These are phyloP conservation scores for Macrochelys suwanniensis DNA, from an alignment of 2,797 vertebrate species.

Conservation along the genomic window DNA sequence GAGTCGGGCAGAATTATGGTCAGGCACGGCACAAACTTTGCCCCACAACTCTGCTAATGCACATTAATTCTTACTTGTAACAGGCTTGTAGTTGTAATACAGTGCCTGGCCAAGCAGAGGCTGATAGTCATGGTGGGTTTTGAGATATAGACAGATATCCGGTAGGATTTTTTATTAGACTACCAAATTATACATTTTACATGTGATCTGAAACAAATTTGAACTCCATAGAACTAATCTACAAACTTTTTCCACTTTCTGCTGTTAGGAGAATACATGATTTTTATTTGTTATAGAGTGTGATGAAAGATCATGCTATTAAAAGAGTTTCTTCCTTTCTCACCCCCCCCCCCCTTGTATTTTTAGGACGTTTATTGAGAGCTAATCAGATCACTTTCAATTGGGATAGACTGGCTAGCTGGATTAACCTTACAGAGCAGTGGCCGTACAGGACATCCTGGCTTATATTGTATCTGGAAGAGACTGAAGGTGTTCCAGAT, in stretches of 20 bases:
- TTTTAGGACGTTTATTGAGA: slow-evolving; percentile 89
- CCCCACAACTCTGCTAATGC: background rate
- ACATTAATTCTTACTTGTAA: background rate
- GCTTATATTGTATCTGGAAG: slow-evolving; percentile 95
- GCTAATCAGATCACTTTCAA: slow-evolving; percentile 98
- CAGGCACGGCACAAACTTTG: background rate
- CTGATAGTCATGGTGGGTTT: background rate
- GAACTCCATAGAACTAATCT: background rate
- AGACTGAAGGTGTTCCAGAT: slow-evolving; percentile 92
- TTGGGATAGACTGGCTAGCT: slow-evolving; percentile 96
- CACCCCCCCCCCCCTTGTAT: background rate
- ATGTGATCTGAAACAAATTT: background rate
- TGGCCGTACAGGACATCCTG: slow-evolving; percentile 98
- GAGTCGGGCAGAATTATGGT: background rate
- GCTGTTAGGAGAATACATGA: background rate
- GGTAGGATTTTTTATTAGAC: background rate
- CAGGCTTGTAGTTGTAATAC: background rate
- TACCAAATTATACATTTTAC: background rate
- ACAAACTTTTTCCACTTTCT: background rate
- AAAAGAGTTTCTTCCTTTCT: background rate
- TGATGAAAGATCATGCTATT: background rate
- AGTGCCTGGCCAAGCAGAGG: background rate
- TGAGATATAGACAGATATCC: background rate
- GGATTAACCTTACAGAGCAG: slow-evolving; percentile 98
- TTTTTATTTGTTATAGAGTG: background rate